Evolutionary conservation across 2,888 invertebrate species (phyloP).

Genomic region (Exephanes ischioxanthus): DNA sequence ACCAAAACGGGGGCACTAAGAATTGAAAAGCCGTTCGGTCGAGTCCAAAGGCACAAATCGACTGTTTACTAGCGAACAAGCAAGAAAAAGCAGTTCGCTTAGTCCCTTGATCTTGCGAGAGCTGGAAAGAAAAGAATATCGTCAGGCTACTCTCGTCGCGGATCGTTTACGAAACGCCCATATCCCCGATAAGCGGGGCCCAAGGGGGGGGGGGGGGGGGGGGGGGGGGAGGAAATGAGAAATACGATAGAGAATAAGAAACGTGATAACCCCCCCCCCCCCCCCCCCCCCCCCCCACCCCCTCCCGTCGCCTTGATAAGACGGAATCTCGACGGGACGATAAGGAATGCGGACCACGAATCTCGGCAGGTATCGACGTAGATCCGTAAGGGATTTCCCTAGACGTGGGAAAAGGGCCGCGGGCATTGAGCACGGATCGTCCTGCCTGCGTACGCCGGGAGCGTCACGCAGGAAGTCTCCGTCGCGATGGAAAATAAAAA

Average conservation of each 20-base stretch:
- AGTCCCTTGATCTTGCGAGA: too few relatives aligned
- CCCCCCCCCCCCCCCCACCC: too few relatives aligned
- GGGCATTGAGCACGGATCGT: constrained; percentile 40
- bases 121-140: not conserved
- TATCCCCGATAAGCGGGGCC: not conserved
- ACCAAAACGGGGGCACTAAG: not conserved
- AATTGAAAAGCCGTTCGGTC: not conserved
- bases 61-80: not conserved
- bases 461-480: constrained; percentile 53
- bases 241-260: constrained; percentile 38
- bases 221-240: constrained; percentile 10
- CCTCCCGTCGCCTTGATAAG: constrained; percentile 68
- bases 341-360: constrained; percentile 72
- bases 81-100: not conserved
- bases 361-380: constrained; percentile 67
- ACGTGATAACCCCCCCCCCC: not conserved
- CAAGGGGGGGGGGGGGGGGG: too few relatives aligned
- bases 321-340: constrained; percentile 68
- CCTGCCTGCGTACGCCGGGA: constrained; percentile 3
- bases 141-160: not conserved
- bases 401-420: constrained; percentile 55
- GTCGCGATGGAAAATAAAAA: constrained; percentile 56
- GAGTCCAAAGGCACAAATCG: not conserved
- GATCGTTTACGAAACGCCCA: not conserved
- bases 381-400: constrained; percentile 66